Conservation (phyloP, 2,797 vertebrate genomes). For the Ambastaia sidthimunki region DNA sequence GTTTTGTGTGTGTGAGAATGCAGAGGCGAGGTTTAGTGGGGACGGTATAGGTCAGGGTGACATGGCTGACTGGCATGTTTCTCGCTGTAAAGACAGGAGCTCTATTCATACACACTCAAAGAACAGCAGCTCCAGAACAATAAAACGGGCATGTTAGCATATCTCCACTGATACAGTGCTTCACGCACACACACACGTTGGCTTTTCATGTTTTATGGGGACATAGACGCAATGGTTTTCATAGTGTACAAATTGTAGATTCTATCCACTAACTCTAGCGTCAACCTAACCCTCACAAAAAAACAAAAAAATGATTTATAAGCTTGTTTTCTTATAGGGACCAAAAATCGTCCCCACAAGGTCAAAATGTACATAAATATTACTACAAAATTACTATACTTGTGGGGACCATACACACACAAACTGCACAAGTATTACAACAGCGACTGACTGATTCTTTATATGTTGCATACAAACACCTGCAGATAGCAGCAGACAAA, state of each 20-base stretch:
- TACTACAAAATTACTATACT: too few relatives aligned
- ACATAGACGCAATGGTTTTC: too few relatives aligned
- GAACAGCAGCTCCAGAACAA: constrained; percentile 63
- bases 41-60: constrained; percentile 44
- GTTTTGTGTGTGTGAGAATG: constrained; percentile 36
- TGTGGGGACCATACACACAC: constrained; percentile 23
- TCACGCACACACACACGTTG: constrained; percentile 24
- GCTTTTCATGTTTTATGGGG: too few relatives aligned
- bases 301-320: too few relatives aligned
- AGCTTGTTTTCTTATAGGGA: neutral
- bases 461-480: neutral
- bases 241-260: constrained; percentile 7
- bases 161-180: constrained; percentile 64
- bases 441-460: constrained; percentile 18
- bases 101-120: constrained; percentile 53
- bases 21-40: constrained; percentile 54
- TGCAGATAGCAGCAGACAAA: neutral
- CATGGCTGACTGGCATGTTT: constrained; percentile 46
- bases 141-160: constrained; percentile 68
- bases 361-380: too few relatives aligned
- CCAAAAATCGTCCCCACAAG: neutral
- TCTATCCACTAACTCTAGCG: too few relatives aligned
- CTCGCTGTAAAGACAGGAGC: constrained; percentile 46
- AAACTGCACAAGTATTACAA: constrained; percentile 62
- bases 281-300: too few relatives aligned